Evolutionary conservation across 2,113 vertebrate species (phyloP).

Genomic region (Psittacus erithacus): DNA sequence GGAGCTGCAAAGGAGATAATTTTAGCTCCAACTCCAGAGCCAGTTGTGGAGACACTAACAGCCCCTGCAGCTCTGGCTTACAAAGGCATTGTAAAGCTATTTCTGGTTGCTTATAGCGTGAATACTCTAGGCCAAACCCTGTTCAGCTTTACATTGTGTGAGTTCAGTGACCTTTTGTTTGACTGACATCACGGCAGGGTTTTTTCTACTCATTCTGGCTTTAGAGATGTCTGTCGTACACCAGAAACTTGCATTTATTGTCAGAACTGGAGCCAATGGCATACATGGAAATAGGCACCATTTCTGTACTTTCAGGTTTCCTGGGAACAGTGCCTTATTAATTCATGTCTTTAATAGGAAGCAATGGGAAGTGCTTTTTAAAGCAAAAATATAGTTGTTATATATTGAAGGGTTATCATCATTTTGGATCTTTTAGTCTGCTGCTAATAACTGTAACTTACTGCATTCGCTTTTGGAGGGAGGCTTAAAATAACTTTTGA

Average conservation of each 20-base stretch:
- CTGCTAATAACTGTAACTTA: conserved; percentile 54
- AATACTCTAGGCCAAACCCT: not conserved
- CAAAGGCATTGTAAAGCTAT: not conserved
- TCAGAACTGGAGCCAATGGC: not conserved
- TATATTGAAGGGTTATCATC: conserved; percentile 48
- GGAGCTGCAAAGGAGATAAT: not conserved
- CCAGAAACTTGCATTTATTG: conserved; percentile 17
- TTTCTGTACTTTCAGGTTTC: conserved; percentile 46
- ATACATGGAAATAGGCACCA: not conserved
- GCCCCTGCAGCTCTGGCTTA: not conserved
- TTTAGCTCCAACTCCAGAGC: not conserved
- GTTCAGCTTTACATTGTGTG: not conserved
- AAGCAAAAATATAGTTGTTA: conserved; percentile 62
- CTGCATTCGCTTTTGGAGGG: conserved; percentile 35
- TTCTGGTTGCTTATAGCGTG: not conserved
- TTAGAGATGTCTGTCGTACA: not conserved
- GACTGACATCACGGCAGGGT: not conserved
- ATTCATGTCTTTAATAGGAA: conserved; percentile 40
- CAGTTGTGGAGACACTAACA: not conserved
- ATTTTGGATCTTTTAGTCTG: conserved; percentile 29
- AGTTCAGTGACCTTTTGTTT: conserved; percentile 32
- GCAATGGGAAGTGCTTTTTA: conserved; percentile 49
- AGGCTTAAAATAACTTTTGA: conserved; percentile 48
- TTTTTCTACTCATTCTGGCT: not conserved
- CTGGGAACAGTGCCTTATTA: conserved; percentile 58